Evolutionary conservation across 2,797 vertebrate genomes (phyloP), one percentile per base, ranked within the genome.

Genomic region (Micropoecilia bifurca): DNA sequence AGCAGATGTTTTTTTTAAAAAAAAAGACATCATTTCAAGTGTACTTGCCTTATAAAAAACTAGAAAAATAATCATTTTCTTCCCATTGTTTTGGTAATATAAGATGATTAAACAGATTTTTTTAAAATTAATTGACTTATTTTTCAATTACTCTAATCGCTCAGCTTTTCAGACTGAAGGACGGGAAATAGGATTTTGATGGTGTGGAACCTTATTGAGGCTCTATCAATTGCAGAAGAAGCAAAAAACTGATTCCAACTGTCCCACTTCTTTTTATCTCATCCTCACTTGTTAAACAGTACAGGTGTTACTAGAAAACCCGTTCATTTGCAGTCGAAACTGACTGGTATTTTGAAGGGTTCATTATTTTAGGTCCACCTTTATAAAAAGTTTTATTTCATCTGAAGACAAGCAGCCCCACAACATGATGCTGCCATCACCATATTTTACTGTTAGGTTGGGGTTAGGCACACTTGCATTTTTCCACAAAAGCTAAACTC

Each of bases 111-210:
- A 73, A 61, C 30, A 43, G 50, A 85, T 84, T 86, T 66, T 4
- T 18, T 53, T 41, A n/a, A n/a, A n/a, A 8, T 77, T 43, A 50
- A 83, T 7, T 87, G 25, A 75, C 92, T 81, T 87, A 86, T 91
- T 95, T 93, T 93, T 80, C 84, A 88, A 90, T 95, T 93, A 93
- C 95, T 95, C 92, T 94, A 90, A 92, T 96, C 94, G 95, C 95
- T 94, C 88, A 91, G 90, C 90, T 86, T 68, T 93, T 89, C 93
- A 93, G 87, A 83, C 55, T 88, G 68, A 79, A 68, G 6, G 79
- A 86, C 85, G 76, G 92, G 71, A 81, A 85, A 69, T 71, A 86
- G 85, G 82, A 89, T 10, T 3, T 55, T 8, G 3, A 53, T 3
- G 50, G 22, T 69, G 84, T 86, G 74, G 85, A 55, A 83, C 71